A percentile compares a stretch with the other conserved stretches of the same genome.
phyloP scores from a whole-genome alignment of 2,797 vertebrate species.

The Etheostoma nigrum region DNA sequence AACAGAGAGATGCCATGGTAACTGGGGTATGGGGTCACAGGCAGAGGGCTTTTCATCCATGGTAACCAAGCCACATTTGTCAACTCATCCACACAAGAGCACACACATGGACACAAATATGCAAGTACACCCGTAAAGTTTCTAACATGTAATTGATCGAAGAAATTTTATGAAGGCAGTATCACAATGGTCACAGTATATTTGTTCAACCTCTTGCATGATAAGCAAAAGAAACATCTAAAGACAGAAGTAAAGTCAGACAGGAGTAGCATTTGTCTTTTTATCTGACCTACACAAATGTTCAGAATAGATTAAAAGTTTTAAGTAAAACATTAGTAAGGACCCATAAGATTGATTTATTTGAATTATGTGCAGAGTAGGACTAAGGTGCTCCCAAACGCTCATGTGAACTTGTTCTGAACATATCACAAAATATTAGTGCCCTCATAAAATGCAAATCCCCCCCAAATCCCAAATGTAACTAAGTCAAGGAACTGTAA shows the following conservation, averaged over 20 bases:
- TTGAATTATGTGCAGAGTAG: background rate
- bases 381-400: slow-evolving; percentile 12
- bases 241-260: background rate
- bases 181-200: background rate
- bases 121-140: slow-evolving; percentile 23
- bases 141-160: slow-evolving; percentile 30
- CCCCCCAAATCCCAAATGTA: slow-evolving; percentile 42
- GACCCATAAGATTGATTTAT: background rate
- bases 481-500: slow-evolving; percentile 49
- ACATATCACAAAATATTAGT: slow-evolving; percentile 37
- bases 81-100: slow-evolving; percentile 43
- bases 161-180: slow-evolving; percentile 10
- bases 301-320: background rate
- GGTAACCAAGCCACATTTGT: slow-evolving; percentile 58
- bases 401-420: slow-evolving; percentile 33
- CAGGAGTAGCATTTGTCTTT: background rate
- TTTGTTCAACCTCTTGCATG: background rate
- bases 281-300: background rate
- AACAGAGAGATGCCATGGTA: slow-evolving; percentile 71
- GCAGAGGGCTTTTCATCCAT: slow-evolving; percentile 59
- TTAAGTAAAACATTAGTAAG: background rate
- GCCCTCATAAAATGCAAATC: slow-evolving; percentile 21
- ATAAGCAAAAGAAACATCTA: background rate
- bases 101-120: slow-evolving; percentile 19
- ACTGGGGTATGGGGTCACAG: slow-evolving; percentile 67